Percentiles rank a stretch among this genome's conserved stretches.
Evolutionary conservation across 2,113 vertebrate genomes (phyloP).

Genomic region (Psittacula cyanocephala): DNA sequence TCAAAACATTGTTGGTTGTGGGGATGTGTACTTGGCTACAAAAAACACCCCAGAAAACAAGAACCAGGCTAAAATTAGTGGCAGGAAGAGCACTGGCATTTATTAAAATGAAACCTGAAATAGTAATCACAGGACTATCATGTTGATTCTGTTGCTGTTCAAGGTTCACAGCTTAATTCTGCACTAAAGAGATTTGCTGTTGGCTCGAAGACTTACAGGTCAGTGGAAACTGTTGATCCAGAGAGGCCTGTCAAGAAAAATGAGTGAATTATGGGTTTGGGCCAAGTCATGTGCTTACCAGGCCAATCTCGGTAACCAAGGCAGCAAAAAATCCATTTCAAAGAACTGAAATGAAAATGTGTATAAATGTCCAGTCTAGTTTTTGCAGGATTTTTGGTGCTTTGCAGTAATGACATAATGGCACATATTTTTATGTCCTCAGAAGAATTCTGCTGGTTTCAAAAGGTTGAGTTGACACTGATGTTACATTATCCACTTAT

Average conservation of each 20-base stretch:
- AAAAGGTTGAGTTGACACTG: background rate
- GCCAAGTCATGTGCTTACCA: slow-evolving; percentile 38
- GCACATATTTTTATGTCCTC: background rate
- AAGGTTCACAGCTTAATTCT: slow-evolving; percentile 18
- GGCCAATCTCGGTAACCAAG: slow-evolving; percentile 48
- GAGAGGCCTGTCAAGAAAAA: slow-evolving; percentile 56
- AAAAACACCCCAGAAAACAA: background rate
- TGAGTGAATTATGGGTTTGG: slow-evolving; percentile 39
- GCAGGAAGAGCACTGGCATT: background rate
- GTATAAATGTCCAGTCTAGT: background rate
- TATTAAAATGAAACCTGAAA: slow-evolving; percentile 18
- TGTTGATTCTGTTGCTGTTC: background rate
- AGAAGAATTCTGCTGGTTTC: slow-evolving; percentile 20
- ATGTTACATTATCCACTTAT: background rate
- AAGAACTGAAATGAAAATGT: slow-evolving; percentile 42
- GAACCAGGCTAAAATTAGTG: background rate
- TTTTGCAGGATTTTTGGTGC: background rate
- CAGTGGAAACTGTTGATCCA: slow-evolving; percentile 62
- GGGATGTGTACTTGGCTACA: background rate
- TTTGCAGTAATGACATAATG: background rate
- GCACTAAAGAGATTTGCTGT: background rate
- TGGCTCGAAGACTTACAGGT: slow-evolving; percentile 34
- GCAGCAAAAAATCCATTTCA: slow-evolving; percentile 29
- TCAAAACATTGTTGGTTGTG: background rate
- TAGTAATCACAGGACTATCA: background rate